Base-by-base conservation (phyloP, 2,797 vertebrate species). In the Oophaga sylvatica region DNA sequence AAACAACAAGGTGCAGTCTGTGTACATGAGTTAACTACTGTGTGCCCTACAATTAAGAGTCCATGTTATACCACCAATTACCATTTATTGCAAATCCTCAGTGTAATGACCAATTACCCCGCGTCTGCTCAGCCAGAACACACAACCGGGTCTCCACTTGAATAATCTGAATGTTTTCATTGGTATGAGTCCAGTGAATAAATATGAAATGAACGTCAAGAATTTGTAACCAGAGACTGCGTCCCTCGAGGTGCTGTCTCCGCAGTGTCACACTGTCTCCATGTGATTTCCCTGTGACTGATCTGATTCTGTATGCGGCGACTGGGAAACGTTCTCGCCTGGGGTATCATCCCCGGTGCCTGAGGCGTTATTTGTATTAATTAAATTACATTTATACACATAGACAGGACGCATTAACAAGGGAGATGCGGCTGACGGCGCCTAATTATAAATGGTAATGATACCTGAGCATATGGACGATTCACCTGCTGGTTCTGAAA, bases 221-320 rank as follows among this genome's bases (percentile, higher is more conserved):
- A 80, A 79, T 86, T 7, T 75, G 68, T 53, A 81, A 75, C 16
- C n/a, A 11, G 57, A 63, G 78, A 45, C 79, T 11, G 29, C 22
- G 68, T 59, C 85, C 85, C 67, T 68, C 19, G 78, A 73, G 79
- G 85, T 62, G n/a, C 53, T 73, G 41, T 81, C 4, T 73, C 65
- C 45, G 67, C 20, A 31, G 1, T 73, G 79, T 81, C 68, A 87
- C 45, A 73, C 65, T 62, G 62, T 87, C 79, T 87, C 77, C 76
- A 71, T 85, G 75, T 85, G 75, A 85, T 67, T 85, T 85, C 83
- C 75, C 60, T 78, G 83, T 67, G 83, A 76, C 83, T 63, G 83
- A 76, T 76, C 70, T 84, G 71, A 77, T 29, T 63, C 56, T 76
- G 71, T 68, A 63, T 56, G 45, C n/a, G 53, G 41, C 31, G n/a